These are phyloP conservation scores for Nephrotoma guestfalica DNA, from an alignment of 2,888 invertebrate species.

Conservation along the genomic window DNA sequence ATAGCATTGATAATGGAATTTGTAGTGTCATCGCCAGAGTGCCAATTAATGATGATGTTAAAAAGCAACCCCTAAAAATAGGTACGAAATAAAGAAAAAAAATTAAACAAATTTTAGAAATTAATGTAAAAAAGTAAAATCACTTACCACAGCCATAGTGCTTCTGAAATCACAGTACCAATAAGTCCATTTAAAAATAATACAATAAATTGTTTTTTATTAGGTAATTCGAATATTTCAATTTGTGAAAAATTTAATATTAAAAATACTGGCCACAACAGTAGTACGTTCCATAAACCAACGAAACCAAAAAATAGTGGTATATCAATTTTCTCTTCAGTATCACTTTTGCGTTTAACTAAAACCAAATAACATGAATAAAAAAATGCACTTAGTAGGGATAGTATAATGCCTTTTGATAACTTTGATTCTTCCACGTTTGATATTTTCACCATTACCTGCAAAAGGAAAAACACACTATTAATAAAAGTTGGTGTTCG, in stretches of 20 bases:
- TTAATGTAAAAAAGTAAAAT: background rate
- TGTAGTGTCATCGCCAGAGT: conserved; percentile 74
- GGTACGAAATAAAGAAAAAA: background rate
- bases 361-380: conserved; percentile 85
- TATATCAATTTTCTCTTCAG: conserved; percentile 87
- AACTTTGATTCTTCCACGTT: conserved; percentile 54
- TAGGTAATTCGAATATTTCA: conserved; percentile 78
- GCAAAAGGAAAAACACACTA: conserved; percentile 15
- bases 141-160: conserved; percentile 76
- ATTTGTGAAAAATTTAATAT: conserved; percentile 66
- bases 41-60: conserved; percentile 83
- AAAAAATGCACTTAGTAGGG: conserved; percentile 73
- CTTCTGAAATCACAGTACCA: conserved; percentile 83
- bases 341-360: conserved; percentile 70
- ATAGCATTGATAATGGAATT: conserved; percentile 78
- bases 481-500: background rate
- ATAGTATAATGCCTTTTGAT: conserved; percentile 64
- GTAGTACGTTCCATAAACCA: conserved; percentile 75
- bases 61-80: conserved; percentile 69
- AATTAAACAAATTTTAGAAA: background rate
- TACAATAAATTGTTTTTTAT: conserved; percentile 62
- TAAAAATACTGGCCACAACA: conserved; percentile 83
- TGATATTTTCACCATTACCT: conserved; percentile 66
- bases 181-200: conserved; percentile 74
- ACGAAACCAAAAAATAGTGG: conserved; percentile 94